Evolutionary conservation across 1,140 invertebrate genomes (phyloP).

Genomic region (Nylanderia fulva): DNA sequence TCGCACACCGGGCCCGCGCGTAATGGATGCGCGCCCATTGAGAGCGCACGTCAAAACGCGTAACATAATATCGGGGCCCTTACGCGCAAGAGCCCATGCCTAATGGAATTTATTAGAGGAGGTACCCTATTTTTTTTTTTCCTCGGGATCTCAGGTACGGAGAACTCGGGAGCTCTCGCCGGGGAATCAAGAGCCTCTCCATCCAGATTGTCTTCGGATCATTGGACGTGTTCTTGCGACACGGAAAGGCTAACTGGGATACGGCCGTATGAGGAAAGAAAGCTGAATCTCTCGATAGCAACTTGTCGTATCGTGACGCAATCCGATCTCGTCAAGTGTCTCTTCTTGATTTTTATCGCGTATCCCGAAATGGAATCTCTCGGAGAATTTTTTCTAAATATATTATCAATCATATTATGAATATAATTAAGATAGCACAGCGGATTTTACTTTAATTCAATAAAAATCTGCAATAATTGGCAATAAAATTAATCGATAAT

Average conservation of each 20-base stretch:
- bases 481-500: background rate
- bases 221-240: conserved; percentile 11
- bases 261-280: conserved; percentile 19
- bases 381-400: too few species aligned
- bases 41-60: conserved; percentile 78
- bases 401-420: too few species aligned
- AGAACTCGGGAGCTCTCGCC: background rate
- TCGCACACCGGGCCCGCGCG: conserved; percentile 76
- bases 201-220: conserved; percentile 40
- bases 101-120: conserved; percentile 85
- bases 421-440: background rate
- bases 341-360: background rate
- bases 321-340: background rate
- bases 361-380: background rate
- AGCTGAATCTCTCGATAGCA: conserved; percentile 31
- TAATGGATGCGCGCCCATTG: conserved; percentile 83
- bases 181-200: conserved; percentile 53
- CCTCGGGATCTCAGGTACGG: conserved; percentile 48
- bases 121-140: conserved; percentile 24
- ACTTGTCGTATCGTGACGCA: conserved; percentile 8
- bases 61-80: conserved; percentile 84
- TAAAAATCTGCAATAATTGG: background rate
- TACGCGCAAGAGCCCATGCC: conserved; percentile 80
- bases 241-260: conserved; percentile 39
- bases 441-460: conserved; percentile 16